These are phyloP conservation scores for Hormiphora californensis DNA, from an alignment of 37 sponge, comb jelly and placozoan genomes.

Conservation along the genomic window DNA sequence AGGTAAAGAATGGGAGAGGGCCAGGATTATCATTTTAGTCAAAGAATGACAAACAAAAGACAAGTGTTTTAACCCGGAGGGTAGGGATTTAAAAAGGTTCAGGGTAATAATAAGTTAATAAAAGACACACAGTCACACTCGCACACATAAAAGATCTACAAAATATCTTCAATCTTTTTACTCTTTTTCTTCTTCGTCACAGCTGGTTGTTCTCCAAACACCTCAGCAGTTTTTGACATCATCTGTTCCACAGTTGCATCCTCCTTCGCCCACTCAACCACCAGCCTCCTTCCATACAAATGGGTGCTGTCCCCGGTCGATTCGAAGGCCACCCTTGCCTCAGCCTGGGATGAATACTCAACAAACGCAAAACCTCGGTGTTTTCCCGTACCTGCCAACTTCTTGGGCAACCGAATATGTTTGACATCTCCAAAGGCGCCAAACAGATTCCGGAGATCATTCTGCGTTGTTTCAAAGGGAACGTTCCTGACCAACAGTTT, in stretches of 20 bases:
- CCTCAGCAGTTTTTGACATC: slow-evolving; percentile 71
- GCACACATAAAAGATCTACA: not conserved
- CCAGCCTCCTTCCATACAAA: slow-evolving; percentile 86
- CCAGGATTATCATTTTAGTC: too few species aligned
- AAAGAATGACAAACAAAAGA: too few species aligned
- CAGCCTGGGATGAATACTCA: slow-evolving; percentile 79
- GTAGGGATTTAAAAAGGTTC: not conserved
- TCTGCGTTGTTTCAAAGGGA: slow-evolving; percentile 87
- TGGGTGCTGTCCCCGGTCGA: slow-evolving; percentile 80
- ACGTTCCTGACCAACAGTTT: slow-evolving; percentile 84
- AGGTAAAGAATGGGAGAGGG: too few species aligned
- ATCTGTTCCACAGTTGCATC: slow-evolving; percentile 78
- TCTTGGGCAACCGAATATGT: slow-evolving; percentile 81
- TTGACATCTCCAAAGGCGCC: slow-evolving; percentile 84
- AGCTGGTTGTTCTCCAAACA: slow-evolving; percentile 21
- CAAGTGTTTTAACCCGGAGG: not conserved
- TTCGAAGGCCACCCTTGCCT: slow-evolving; percentile 79
- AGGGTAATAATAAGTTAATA: not conserved
- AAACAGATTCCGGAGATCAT: slow-evolving; percentile 77
- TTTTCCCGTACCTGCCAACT: slow-evolving; percentile 57
- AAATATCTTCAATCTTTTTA: not conserved
- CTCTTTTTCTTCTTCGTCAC: not conserved
- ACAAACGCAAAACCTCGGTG: slow-evolving; percentile 96
- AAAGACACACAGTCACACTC: not conserved
- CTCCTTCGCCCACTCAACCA: slow-evolving; percentile 93